Evolutionary conservation across 2,888 invertebrate species (phyloP).

Genomic region (Melinaea menophilus): DNA sequence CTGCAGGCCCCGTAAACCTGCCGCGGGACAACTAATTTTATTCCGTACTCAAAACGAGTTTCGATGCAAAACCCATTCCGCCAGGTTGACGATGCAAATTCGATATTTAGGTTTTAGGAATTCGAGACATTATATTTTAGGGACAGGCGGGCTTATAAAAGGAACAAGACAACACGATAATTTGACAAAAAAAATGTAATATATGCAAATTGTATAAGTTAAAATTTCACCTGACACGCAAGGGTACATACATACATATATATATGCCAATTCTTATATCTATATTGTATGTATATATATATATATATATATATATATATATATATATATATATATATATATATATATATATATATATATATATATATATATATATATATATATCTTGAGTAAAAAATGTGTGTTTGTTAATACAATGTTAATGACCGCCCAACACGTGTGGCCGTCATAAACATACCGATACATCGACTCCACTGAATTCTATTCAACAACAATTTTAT

Average conservation of each 20-base stretch:
- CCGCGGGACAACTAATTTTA: conserved; percentile 60
- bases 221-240: too few relatives aligned
- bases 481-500: too few relatives aligned
- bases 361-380: background rate
- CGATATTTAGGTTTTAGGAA: conserved; percentile 10
- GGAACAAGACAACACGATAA: too few relatives aligned
- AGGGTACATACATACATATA: too few relatives aligned
- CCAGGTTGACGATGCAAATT: conserved; percentile 21
- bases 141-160: too few relatives aligned
- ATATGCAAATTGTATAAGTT: too few relatives aligned
- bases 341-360: background rate
- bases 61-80: conserved; percentile 39
- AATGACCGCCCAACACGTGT: conserved; percentile 50
- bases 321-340: too few relatives aligned
- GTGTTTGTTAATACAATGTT: conserved; percentile 40
- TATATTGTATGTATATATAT: too few relatives aligned
- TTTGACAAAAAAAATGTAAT: too few relatives aligned
- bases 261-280: too few relatives aligned
- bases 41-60: conserved; percentile 65
- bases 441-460: conserved; percentile 36
- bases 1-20: conserved; percentile 61
- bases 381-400: conserved; percentile 15
- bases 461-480: conserved; percentile 8
- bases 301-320: too few relatives aligned
- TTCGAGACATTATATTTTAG: conserved; percentile 3